A percentile compares a stretch with the other conserved stretches of the same genome.
Conservation (phyloP, 35 echinoderm and acorn worm genomes). For the Diadema setosum region DNA sequence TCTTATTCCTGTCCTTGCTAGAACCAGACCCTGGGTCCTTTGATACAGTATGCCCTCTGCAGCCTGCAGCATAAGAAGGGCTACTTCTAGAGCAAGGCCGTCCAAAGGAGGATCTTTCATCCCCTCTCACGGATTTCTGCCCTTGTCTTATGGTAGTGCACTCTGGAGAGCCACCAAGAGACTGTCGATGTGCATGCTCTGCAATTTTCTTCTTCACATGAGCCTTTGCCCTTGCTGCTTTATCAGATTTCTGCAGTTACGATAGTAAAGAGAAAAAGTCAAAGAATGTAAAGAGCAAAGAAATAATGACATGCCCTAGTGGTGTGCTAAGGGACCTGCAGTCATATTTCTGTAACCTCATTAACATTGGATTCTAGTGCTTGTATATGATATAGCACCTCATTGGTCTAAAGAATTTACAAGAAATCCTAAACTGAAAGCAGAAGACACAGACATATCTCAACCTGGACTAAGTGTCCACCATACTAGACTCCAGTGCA, state of each 20-base stretch:
- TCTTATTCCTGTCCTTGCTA: background rate
- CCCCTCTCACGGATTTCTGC: background rate
- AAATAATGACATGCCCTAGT: too few species aligned
- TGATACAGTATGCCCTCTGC: background rate
- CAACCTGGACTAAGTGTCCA: background rate
- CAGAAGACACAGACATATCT: background rate
- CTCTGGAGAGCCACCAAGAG: background rate
- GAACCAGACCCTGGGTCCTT: background rate
- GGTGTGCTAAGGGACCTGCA: too few species aligned
- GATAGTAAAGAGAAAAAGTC: background rate
- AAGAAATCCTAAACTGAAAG: background rate
- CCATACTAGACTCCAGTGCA: background rate
- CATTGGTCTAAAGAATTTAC: too few species aligned
- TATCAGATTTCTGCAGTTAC: slow-evolving; percentile 39
- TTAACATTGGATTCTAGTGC: background rate
- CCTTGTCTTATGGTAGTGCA: background rate
- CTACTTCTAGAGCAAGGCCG: too few species aligned
- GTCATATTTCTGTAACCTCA: too few species aligned
- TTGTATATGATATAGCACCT: background rate
- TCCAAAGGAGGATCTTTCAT: too few species aligned
- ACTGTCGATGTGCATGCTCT: slow-evolving; percentile 5
- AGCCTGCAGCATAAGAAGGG: background rate
- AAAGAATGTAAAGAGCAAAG: background rate
- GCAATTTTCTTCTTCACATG: slow-evolving; percentile 30
- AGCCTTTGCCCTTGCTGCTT: slow-evolving; percentile 1